Conservation (phyloP, 2,113 vertebrate species). For the Leptosomus discolor region DNA sequence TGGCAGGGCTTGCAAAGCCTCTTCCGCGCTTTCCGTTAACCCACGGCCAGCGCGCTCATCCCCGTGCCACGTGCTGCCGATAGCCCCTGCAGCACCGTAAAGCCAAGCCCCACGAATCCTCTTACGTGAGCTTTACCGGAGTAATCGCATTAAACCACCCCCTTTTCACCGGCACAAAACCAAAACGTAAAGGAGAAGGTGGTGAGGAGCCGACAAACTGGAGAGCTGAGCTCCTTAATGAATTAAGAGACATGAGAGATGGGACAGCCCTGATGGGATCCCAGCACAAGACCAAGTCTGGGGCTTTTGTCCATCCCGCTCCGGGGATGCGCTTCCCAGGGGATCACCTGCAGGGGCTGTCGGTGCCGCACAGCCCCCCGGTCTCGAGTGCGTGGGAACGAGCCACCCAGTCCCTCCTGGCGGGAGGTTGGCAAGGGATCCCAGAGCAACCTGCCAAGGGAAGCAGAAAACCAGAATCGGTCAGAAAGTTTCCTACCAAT, state of each 20-base stretch:
- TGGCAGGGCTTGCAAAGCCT: accelerated
- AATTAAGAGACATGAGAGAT: not conserved
- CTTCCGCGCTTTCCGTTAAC: accelerated
- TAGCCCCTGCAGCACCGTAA: not conserved
- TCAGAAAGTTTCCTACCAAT: not conserved
- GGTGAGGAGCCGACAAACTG: not conserved
- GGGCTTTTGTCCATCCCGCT: not conserved
- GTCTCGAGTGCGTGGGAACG: accelerated
- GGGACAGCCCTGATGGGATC: not conserved
- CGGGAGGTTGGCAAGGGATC: accelerated
- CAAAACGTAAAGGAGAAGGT: not conserved
- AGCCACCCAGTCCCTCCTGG: accelerated
- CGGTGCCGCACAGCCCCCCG: accelerated
- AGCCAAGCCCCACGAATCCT: not conserved
- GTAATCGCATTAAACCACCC: not conserved
- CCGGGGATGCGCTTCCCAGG: accelerated
- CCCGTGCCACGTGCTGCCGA: accelerated
- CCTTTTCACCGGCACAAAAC: not conserved
- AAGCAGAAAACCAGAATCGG: accelerated
- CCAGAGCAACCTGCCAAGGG: not conserved
- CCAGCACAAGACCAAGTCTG: accelerated
- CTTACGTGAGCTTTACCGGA: not conserved
- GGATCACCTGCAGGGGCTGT: not conserved
- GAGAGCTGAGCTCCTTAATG: not conserved
- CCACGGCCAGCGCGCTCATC: not conserved